Evolutionary conservation across 2,113 vertebrate species (phyloP).

Genomic region (Leucosticte australis): DNA sequence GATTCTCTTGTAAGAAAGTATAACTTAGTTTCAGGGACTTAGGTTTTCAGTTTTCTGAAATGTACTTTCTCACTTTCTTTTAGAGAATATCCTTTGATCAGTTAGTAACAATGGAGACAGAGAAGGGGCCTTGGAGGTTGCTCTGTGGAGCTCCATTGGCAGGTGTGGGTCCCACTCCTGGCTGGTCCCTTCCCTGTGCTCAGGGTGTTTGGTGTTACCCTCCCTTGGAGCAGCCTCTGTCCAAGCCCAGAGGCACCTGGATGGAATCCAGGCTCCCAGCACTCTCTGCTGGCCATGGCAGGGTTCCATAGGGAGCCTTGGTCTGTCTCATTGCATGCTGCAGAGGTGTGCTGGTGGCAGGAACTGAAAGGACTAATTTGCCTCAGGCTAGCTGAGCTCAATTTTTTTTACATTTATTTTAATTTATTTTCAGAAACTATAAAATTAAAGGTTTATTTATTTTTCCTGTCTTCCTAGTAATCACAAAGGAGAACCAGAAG

Average conservation of each 20-base stretch:
- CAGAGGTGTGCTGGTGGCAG: neutral
- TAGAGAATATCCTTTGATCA: neutral
- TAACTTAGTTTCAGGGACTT: neutral
- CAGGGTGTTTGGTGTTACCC: neutral
- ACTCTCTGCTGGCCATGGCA: neutral
- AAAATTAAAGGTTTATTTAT: neutral
- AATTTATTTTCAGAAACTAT: neutral
- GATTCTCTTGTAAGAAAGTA: neutral
- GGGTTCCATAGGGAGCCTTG: neutral
- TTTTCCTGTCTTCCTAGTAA: neutral
- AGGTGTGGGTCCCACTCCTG: neutral
- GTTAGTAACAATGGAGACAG: neutral
- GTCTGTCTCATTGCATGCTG: neutral
- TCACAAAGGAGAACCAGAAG: neutral
- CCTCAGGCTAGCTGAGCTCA: neutral
- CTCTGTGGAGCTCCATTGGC: neutral
- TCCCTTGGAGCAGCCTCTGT: neutral
- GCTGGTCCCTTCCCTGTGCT: neutral
- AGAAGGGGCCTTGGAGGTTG: neutral
- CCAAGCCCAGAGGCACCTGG: neutral
- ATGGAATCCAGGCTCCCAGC: neutral
- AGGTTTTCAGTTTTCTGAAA: neutral
- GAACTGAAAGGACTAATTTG: neutral
- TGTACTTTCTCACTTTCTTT: neutral
- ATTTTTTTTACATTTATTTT: neutral